Percentiles rank a stretch among this genome's conserved stretches.
Conservation (phyloP, 2,888 invertebrate genomes). For the Nymphalis urticae region DNA sequence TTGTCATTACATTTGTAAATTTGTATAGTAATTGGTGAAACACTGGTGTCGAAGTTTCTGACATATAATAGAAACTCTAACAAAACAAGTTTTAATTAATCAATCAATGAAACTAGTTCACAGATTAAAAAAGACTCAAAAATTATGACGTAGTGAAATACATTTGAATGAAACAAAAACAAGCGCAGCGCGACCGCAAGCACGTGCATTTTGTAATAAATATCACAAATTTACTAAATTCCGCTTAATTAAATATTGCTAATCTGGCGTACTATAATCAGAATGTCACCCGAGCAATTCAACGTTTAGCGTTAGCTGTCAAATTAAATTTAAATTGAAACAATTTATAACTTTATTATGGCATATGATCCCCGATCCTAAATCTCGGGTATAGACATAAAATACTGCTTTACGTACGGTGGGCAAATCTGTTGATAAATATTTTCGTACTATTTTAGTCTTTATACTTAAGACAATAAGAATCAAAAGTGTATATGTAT, state of each 20-base stretch:
- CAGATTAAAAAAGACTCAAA: too few relatives aligned
- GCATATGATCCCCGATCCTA: constrained; percentile 69
- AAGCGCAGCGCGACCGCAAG: constrained; percentile 10
- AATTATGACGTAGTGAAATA: neutral
- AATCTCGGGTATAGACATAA: constrained; percentile 73
- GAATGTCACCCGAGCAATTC: constrained; percentile 63
- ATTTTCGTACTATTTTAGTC: constrained; percentile 21
- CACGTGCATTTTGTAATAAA: constrained; percentile 27
- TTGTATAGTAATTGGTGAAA: too few relatives aligned
- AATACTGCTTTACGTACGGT: constrained; percentile 64
- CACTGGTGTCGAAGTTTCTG: too few relatives aligned
- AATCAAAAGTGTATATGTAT: constrained; percentile 15
- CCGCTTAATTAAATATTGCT: constrained; percentile 51
- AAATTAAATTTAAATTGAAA: constrained; percentile 80
- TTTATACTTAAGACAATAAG: constrained; percentile 29
- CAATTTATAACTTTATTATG: constrained; percentile 79
- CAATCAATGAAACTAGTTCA: too few relatives aligned
- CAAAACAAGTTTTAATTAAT: too few relatives aligned
- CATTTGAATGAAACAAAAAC: constrained; percentile 4
- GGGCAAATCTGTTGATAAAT: constrained; percentile 16
- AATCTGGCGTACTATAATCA: constrained; percentile 68
- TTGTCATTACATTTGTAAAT: too few relatives aligned
- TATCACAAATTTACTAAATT: constrained; percentile 32
- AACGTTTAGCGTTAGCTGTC: constrained; percentile 71
- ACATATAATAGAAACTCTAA: too few relatives aligned